phyloP scores from a whole-genome alignment of 2,888 invertebrate species.

The Xylocampa areola region DNA sequence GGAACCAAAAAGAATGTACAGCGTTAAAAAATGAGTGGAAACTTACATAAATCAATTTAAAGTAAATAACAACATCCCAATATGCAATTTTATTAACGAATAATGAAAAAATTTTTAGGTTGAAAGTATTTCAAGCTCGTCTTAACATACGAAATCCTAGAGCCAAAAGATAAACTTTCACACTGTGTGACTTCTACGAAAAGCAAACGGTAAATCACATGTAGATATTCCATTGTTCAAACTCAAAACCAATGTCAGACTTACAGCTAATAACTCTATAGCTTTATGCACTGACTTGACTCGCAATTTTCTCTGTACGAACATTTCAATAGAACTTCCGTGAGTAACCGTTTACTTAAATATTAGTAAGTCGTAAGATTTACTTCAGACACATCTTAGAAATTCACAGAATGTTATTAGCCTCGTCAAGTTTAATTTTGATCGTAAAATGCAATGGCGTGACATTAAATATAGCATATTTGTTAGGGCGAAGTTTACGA shows the following conservation, averaged over 20 bases:
- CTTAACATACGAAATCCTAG: background rate
- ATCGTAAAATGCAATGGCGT: slow-evolving; percentile 10
- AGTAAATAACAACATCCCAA: background rate
- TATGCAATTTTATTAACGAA: too few relatives aligned
- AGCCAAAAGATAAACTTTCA: background rate
- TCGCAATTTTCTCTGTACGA: slow-evolving; percentile 33
- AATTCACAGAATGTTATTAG: slow-evolving; percentile 19
- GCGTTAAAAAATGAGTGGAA: too few relatives aligned
- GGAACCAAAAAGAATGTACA: background rate
- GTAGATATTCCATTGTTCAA: slow-evolving; percentile 24
- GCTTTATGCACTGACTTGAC: slow-evolving; percentile 28
- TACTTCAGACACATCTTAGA: slow-evolving; percentile 7
- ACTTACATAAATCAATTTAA: background rate
- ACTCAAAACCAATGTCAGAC: slow-evolving; percentile 13
- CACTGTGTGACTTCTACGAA: slow-evolving; percentile 20
- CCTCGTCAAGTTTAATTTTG: slow-evolving; percentile 8
- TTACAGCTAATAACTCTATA: slow-evolving; percentile 29
- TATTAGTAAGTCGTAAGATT: slow-evolving; percentile 25
- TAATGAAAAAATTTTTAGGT: background rate
- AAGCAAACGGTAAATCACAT: slow-evolving; percentile 25
- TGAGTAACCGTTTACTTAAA: slow-evolving; percentile 30
- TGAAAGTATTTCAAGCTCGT: too few relatives aligned
- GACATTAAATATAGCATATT: slow-evolving; percentile 5
- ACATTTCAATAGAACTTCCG: slow-evolving; percentile 30
- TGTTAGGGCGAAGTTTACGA: background rate